A percentile compares a stretch with the other conserved stretches of the same genome.
phyloP scores from a whole-genome alignment of 92 coral and sea anemone species.

The Palythoa grandiflora region DNA sequence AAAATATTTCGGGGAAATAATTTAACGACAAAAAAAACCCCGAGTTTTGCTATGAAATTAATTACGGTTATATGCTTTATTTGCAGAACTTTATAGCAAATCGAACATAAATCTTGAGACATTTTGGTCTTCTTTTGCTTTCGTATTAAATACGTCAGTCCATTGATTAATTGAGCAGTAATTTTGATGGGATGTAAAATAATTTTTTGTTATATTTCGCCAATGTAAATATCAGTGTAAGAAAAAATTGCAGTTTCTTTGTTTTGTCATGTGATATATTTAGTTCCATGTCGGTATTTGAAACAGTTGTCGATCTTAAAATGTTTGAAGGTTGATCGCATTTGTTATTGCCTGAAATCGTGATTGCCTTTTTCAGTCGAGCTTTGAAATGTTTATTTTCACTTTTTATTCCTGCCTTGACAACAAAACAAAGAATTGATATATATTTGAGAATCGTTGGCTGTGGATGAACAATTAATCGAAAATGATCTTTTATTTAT shows the following conservation, averaged over 20 bases:
- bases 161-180: constrained; percentile 1
- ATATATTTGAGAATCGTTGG: background rate
- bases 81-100: background rate
- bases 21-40: background rate
- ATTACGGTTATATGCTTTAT: background rate
- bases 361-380: constrained; percentile 15
- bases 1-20: background rate
- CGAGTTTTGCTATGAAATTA: background rate
- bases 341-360: background rate
- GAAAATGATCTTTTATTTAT: background rate
- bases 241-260: background rate
- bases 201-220: background rate
- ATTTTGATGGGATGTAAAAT: background rate
- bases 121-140: constrained; percentile 8
- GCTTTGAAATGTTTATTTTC: background rate
- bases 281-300: background rate
- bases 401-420: constrained; percentile 5
- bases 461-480: background rate
- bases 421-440: background rate
- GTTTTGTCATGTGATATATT: background rate
- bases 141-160: constrained; percentile 21
- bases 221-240: background rate
- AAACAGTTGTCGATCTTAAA: background rate
- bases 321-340: background rate
- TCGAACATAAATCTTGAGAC: constrained; percentile 6